Evolutionary conservation across 2,888 invertebrate species (phyloP), one percentile per base, ranked within the genome.

Genomic region (Heliconius aoede): DNA sequence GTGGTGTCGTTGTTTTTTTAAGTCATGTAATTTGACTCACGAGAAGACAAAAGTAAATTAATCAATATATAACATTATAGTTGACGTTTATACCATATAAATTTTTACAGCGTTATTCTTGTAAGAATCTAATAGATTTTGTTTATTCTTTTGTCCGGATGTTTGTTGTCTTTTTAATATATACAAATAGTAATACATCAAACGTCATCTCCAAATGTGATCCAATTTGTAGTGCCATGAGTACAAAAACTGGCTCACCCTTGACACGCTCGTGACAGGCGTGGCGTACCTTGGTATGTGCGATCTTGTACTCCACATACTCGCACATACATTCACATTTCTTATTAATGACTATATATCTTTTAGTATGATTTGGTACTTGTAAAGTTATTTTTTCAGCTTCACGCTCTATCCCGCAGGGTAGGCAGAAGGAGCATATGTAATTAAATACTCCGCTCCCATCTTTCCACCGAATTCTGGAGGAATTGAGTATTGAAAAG

Each of bases 231-330:
- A 72, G 61, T 40, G 72, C 60, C 40, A 40, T 72, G 21, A 60
- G 26, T 28, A 64, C 18, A 71, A 73, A 74, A 71, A 64, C 69
- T 55, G 60, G 71, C 28, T 18, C 40, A 65, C 65, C 77, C 77
- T 77, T 77, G 77, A 77, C 77, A 77, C 58, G 71, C 11, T 40
- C 46, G 74, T 71, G 67, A 73, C 68, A 67, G 77, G 77, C 74
- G 77, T 74, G 77, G 61, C 62, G 77, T 72, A 74, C 71, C 64
- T 62, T 51, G n/a, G 46, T 62, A 64, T 64, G 28, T 58, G 72
- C 64, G 40, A 64, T 76, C 36, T 46, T 64, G 51, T 55, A 62
- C 64, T 55, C 55, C 32, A 40, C 75, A 75, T 32, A 40, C n/a
- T n/a, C n/a, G n/a, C n/a, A n/a, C 71, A 75, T 72, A 51, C 64